These are phyloP conservation scores for Auanema sp. DNA, from an alignment of 2,888 invertebrate genomes.

Conservation along the genomic window DNA sequence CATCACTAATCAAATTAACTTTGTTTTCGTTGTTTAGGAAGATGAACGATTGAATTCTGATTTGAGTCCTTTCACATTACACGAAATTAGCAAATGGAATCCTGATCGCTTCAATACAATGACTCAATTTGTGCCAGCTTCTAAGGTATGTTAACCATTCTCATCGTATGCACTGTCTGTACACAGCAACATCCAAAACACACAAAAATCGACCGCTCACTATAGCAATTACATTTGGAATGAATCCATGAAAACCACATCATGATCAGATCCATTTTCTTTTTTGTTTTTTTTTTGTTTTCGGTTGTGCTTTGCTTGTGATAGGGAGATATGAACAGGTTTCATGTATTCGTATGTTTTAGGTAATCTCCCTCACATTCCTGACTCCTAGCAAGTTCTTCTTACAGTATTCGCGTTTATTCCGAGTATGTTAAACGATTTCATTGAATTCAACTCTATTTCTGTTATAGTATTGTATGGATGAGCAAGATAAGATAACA, in stretches of 20 bases:
- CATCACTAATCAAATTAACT: not conserved
- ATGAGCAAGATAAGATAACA: conserved; percentile 58
- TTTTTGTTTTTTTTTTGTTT: not conserved
- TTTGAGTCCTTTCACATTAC: conserved; percentile 41
- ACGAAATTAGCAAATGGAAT: conserved; percentile 56
- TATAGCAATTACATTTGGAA: too few relatives aligned
- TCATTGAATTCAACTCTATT: not conserved
- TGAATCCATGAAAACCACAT: too few relatives aligned
- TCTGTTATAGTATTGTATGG: conserved; percentile 51
- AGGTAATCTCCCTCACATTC: conserved; percentile 26
- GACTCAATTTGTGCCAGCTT: conserved; percentile 49
- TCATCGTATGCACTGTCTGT: too few relatives aligned
- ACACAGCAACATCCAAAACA: too few relatives aligned
- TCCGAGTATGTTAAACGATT: not conserved
- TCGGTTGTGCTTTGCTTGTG: too few relatives aligned
- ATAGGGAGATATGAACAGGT: too few relatives aligned
- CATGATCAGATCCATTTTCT: too few relatives aligned
- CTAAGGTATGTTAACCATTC: conserved; percentile 50
- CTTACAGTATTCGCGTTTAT: conserved; percentile 18
- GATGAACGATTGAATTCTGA: conserved; percentile 51
- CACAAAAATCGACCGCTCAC: too few relatives aligned
- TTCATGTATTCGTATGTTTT: conserved; percentile 6
- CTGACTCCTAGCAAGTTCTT: conserved; percentile 44
- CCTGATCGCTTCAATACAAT: conserved; percentile 47
- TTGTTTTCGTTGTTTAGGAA: conserved; percentile 16